phyloP scores from a whole-genome alignment of 2,888 invertebrate species.

The Acanthococcus lagerstroemiae region DNA sequence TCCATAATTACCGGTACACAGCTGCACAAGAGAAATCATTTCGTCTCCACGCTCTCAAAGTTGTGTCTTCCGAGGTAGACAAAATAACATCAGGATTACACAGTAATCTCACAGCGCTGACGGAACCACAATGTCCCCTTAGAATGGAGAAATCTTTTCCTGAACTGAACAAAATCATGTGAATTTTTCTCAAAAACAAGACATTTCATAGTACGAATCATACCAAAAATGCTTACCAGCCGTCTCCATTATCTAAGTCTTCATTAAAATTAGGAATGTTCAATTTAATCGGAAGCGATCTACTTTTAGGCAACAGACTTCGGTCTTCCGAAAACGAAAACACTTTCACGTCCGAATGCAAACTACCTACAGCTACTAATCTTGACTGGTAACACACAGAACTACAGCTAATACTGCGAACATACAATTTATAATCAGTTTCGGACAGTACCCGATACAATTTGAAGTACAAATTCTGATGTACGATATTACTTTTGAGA shows the following conservation, averaged over 20 bases:
- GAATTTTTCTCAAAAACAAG: no score
- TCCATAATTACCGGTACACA: constrained; percentile 55
- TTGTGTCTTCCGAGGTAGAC: constrained; percentile 66
- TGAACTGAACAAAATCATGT: no score
- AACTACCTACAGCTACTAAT: constrained; percentile 4
- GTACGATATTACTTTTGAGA: constrained; percentile 22
- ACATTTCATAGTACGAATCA: not conserved
- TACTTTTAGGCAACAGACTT: constrained; percentile 4
- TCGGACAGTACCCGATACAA: no score
- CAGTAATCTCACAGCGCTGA: constrained; percentile 57
- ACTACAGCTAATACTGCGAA: not conserved
- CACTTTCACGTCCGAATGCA: constrained; percentile 10
- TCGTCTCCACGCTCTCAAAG: constrained; percentile 65
- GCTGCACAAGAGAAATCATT: constrained; percentile 59
- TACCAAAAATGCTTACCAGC: not conserved
- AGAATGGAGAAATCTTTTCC: constrained; percentile 10
- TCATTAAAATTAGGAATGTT: constrained; percentile 11
- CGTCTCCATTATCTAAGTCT: not conserved
- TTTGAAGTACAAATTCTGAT: not conserved
- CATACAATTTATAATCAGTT: no score
- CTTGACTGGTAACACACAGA: constrained; percentile 22
- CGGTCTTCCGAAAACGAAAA: constrained; percentile 23
- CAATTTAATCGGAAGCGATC: constrained; percentile 12
- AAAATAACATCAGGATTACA: constrained; percentile 54
- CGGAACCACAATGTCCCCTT: constrained; percentile 61